Evolutionary conservation across 64 coral and sea anemone genomes (phyloP), one percentile per base, ranked within the genome.

Genomic region (Porites lutea): DNA sequence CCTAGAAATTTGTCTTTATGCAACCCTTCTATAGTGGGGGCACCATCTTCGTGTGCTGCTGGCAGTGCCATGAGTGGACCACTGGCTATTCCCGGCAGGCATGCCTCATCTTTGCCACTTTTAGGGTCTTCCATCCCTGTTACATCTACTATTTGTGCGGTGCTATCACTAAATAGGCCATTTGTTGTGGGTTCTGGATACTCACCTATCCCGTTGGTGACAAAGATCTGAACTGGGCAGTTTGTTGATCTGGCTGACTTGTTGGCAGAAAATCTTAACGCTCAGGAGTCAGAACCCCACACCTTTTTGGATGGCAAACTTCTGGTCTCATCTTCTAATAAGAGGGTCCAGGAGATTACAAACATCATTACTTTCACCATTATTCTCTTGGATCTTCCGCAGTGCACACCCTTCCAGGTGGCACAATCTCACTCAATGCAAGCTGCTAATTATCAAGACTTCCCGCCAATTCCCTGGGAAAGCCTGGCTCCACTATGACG

Each of bases 161-260:
- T 65, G 15, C 37, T 23, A 6, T 60, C 48, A 13, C 55, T 58
- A 52, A 60, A n/a, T 58, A 13, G 10, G 15, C 55, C 79, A n/a
- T 82, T 55, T 58, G 79, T 82, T 53, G 79, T 82, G 55, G 79
- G 79, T 13, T 9, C 79, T 6, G 79, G 79, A 21, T 55, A 55
- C 79, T 52, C 48, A 4, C 79, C 79, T 58, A 55, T 58, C 5
- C 47, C 5, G 53, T 55, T 55, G 2, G 53, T 2, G 53, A 55
- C 51, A 1, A 27, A 52, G 21, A 82, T 82, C 47, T 58, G 49
- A 13, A 14, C 79, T 20, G 79, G 79, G 0, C 49, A 52, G 21
- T 82, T 55, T 60, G 48, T 82, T 12, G 79, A 82, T 82, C 52
- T 57, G 12, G 83, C 37, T 16, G 65, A 66, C 83, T 19, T 87